Evolutionary conservation across 2,797 vertebrate species (phyloP), one percentile per base, ranked within the genome.

Genomic region (Rhyacichthys aspro): DNA sequence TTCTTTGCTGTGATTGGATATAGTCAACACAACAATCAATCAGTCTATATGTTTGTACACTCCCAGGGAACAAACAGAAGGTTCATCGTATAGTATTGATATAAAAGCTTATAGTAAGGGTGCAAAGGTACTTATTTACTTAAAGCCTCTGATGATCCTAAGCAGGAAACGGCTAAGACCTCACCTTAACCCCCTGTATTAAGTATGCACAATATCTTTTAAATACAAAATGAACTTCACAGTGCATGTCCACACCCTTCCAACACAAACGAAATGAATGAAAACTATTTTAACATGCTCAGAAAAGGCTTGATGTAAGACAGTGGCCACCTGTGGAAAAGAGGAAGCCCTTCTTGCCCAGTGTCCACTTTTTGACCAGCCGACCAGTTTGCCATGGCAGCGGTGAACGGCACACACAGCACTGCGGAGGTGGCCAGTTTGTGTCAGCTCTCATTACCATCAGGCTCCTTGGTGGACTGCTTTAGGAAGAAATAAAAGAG

Each of bases 391-490:
- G 68, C 87, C 88, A 87, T 88, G 85, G 86, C 81, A 89, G 84
- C 78, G 16, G 43, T 45, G 37, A 70, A 63, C 55, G n/a, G 76
- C 55, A 43, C 53, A 79, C 69, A 74, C 34, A 17, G 61, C 65
- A 58, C 69, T 55, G 56, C 49, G 65, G 64, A 72, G 74, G 76
- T 59, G 71, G 70, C 74, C 48, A 32, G 46, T 67, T 68, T 36
- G 76, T 81, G 83, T 81, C 86, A 79, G 74, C 38, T 19, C 88
- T 90, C 88, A 91, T 91, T 91, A 92, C 42, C 79, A 66, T 87
- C 77, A 77, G 47, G 43, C 14, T 67, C 76, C 83, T 84, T 72
- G 59, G 78, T 70, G 71, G 82, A 81, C 70, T 64, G 60, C 81
- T 79, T 90, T 80, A 82, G 68, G 85, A 78, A 66, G 4, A 84